These are phyloP conservation scores for Emydocephalus ijimae DNA, from an alignment of 2,113 vertebrate species.

Conservation along the genomic window DNA sequence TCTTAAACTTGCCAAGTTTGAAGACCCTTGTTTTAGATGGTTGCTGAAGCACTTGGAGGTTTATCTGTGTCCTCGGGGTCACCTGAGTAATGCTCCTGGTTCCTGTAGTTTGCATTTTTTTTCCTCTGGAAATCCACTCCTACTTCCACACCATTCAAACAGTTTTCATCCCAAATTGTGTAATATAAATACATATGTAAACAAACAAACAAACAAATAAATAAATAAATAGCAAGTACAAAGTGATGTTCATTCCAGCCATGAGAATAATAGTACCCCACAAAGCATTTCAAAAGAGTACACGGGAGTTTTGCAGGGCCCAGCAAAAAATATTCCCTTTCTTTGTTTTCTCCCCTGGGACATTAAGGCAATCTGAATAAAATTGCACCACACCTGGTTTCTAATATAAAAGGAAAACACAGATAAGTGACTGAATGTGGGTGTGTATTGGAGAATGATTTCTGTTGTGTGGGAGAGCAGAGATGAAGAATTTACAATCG, in stretches of 20 bases:
- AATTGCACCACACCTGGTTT: background rate
- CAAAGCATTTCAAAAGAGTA: background rate
- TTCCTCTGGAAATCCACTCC: too few species aligned
- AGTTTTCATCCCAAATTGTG: too few species aligned
- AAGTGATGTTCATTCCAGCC: background rate
- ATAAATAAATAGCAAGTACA: background rate
- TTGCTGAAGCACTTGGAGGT: too few species aligned
- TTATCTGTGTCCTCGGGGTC: too few species aligned
- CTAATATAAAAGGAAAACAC: background rate
- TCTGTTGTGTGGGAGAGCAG: background rate
- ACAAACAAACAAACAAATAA: too few species aligned
- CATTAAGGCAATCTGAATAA: background rate
- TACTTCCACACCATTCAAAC: too few species aligned
- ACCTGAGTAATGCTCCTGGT: too few species aligned
- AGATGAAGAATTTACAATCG: background rate
- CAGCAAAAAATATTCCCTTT: background rate
- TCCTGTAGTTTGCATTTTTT: too few species aligned
- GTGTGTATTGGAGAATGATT: background rate
- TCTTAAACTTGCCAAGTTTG: too few species aligned
- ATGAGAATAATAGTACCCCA: background rate
- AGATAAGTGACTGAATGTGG: background rate
- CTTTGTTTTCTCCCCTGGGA: background rate
- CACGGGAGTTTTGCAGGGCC: background rate
- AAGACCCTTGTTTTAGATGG: too few species aligned
- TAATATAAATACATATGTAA: too few species aligned